Conservation (phyloP, 1,140 invertebrate genomes). For the Bombus confusus region DNA sequence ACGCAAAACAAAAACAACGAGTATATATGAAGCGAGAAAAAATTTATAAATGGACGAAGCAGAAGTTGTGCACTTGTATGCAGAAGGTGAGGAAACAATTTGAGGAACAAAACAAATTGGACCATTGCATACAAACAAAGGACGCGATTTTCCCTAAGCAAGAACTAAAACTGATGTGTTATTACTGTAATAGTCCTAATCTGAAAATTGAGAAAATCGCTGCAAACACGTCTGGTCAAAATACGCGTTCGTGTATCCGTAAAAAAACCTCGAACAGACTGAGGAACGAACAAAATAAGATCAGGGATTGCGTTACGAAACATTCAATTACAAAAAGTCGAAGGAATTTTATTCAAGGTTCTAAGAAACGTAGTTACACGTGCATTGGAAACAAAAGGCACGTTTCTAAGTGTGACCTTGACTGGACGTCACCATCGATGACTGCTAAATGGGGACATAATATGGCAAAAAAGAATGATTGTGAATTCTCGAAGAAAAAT, state of each 20-base stretch:
- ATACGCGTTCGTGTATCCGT: no score
- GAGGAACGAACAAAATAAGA: neutral
- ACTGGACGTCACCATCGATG: neutral
- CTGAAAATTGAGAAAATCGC: neutral
- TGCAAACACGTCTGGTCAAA: neutral
- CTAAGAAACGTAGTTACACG: neutral
- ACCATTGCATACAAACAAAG: no score
- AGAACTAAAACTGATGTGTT: slow-evolving; percentile 34
- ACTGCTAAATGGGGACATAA: neutral
- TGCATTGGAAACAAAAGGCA: neutral
- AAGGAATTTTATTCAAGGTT: neutral
- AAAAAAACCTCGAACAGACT: neutral
- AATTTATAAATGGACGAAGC: neutral
- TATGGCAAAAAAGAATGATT: neutral
- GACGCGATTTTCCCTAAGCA: neutral
- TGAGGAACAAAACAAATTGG: neutral
- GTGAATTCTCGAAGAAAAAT: neutral
- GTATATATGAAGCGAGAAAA: neutral
- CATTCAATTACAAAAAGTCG: neutral
- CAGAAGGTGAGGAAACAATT: neutral
- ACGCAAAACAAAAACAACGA: no score
- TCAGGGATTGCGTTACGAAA: neutral
- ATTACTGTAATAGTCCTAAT: slow-evolving; percentile 33
- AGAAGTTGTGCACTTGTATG: neutral
- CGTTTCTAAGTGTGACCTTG: neutral